Evolutionary conservation across 2,888 invertebrate genomes (phyloP), one percentile per base, ranked within the genome.

Genomic region (Apamea epomidion): DNA sequence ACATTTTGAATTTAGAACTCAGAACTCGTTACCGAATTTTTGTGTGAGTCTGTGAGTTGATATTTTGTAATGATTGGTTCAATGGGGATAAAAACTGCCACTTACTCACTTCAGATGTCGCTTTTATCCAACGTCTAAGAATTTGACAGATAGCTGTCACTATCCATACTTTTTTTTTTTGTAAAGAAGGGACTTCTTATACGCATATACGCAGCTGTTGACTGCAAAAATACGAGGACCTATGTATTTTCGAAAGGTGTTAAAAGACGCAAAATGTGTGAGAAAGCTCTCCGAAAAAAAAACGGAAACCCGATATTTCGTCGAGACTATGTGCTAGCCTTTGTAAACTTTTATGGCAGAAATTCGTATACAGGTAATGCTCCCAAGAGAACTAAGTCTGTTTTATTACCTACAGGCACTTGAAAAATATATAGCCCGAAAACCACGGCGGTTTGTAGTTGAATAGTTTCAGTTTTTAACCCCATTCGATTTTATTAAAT

Each of bases 1-100:
- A 74, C 14, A 21, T 51, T 58, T 58, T 10, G 64, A 70, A 85
- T 76, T 58, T 58, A 10, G 64, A 70, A 85, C 74, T 77, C 74
- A 67, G 85, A 84, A 81, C 70, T 70, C 60, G 60, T 70, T 72
- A 58, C 18, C 18, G 29, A 12, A 60, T 62, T 45, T 45, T 58
- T 14, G 29, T 60, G n/a, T 12, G n/a, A 5, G 2, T 65, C 12
- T 51, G n/a, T 37, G 14, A 14, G 37, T 37, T 32, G 16, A 16
- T 65, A 25, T n/a, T 21, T 29, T 32, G 8, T 37, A 54, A 25
- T 37, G 18, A n/a, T 37, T 58, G 7, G 21, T 37, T n/a, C n/a
- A 37, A 7, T 12, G 10, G 58, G 58, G 3, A 25, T 58, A 58
- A 25, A 58, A 58, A 58, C 12, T 58, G 10, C 58, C 10, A 25